Conservation (phyloP, 1,140 invertebrate species). For the Nebria ingens region DNA sequence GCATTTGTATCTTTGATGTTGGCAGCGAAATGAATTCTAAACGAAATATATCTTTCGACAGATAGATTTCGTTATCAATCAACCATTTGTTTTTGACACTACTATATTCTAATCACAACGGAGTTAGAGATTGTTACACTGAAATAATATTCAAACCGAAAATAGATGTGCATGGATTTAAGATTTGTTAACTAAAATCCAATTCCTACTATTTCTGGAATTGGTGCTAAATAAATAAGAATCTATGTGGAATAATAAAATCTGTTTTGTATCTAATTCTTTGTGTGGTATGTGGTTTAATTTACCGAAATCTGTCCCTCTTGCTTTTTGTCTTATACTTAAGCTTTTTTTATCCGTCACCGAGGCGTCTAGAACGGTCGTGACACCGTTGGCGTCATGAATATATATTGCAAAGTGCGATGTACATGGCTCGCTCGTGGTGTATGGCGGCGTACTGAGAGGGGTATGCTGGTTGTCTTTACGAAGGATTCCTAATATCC, state of each 20-base stretch:
- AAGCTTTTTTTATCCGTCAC: not conserved
- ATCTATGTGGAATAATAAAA: not conserved
- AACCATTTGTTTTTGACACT: not conserved
- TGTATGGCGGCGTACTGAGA: not conserved
- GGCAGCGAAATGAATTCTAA: too few relatives aligned
- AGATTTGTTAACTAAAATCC: not conserved
- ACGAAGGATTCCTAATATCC: slow-evolving; percentile 8
- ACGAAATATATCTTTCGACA: not conserved
- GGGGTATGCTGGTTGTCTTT: not conserved
- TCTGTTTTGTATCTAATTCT: not conserved
- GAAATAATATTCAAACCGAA: not conserved
- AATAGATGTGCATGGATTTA: not conserved
- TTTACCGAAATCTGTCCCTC: too few relatives aligned
- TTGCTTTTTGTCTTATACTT: not conserved
- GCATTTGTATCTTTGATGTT: not conserved
- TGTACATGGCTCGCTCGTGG: not conserved
- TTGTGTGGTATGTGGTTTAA: too few relatives aligned
- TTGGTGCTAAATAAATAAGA: not conserved
- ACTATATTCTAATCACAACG: not conserved
- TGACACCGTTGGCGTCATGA: not conserved
- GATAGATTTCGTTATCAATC: not conserved
- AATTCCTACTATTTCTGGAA: not conserved
- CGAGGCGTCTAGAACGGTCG: not conserved
- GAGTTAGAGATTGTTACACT: not conserved
- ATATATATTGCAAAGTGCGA: not conserved